Evolutionary conservation across 2,888 invertebrate species (phyloP).

Genomic region (Dilophus febrilis): DNA sequence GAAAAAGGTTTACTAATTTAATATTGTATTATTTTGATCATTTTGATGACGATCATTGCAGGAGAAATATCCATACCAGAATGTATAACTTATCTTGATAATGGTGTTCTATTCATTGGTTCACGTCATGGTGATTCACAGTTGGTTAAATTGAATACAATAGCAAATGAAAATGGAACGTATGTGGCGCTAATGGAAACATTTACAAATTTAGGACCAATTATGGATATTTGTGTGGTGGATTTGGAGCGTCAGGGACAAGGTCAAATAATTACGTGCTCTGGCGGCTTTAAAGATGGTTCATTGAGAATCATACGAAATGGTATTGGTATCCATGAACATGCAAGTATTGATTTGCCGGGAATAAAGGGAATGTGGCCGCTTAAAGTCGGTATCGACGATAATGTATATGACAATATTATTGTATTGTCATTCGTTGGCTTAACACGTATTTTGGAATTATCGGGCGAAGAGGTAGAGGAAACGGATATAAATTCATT

Average conservation of each 20-base stretch:
- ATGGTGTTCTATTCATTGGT: slow-evolving; percentile 92
- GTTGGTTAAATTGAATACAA: slow-evolving; percentile 70
- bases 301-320: slow-evolving; percentile 92
- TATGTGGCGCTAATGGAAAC: slow-evolving; percentile 91
- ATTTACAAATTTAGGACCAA: slow-evolving; percentile 93
- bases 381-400: slow-evolving; percentile 49
- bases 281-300: slow-evolving; percentile 94
- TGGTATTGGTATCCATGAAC: slow-evolving; percentile 97
- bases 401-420: slow-evolving; percentile 60
- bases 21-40: slow-evolving; percentile 2
- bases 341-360: slow-evolving; percentile 90
- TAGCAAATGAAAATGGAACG: slow-evolving; percentile 68
- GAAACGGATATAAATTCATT: slow-evolving; percentile 91
- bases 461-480: slow-evolving; percentile 93
- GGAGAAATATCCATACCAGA: slow-evolving; percentile 89
- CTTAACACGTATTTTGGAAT: slow-evolving; percentile 75
- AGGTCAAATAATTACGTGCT: slow-evolving; percentile 95
- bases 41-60: slow-evolving; percentile 22
- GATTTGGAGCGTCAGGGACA: slow-evolving; percentile 94
- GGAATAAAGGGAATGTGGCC: slow-evolving; percentile 99
- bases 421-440: slow-evolving; percentile 93
- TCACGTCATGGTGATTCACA: slow-evolving; percentile 95
- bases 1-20: slow-evolving; percentile 1
- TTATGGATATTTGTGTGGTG: slow-evolving; percentile 94
- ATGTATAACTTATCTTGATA: slow-evolving; percentile 94